Conservation (phyloP, 2,113 vertebrate species). For the Serilophus lunatus region DNA sequence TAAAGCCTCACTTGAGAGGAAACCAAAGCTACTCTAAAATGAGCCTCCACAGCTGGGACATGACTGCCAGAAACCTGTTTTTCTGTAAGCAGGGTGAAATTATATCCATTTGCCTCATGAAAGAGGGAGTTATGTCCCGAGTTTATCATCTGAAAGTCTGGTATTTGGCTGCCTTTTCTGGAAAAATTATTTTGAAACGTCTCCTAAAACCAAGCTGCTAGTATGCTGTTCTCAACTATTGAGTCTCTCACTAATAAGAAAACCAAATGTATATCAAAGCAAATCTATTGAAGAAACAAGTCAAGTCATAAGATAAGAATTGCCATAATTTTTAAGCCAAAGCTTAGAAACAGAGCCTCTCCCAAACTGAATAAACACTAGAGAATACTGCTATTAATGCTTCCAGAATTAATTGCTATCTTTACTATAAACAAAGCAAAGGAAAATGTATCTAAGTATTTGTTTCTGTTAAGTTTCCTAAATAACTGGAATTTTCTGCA, state of each 20-base stretch:
- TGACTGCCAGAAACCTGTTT: fast-evolving
- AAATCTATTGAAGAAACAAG: background rate
- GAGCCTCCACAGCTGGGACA: background rate
- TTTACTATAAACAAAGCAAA: background rate
- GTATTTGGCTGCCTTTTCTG: background rate
- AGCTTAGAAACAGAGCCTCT: background rate
- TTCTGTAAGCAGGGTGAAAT: background rate
- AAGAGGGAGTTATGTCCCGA: fast-evolving
- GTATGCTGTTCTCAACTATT: background rate
- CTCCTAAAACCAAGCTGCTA: background rate
- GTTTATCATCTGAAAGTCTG: background rate
- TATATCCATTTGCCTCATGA: background rate
- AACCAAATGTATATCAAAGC: background rate
- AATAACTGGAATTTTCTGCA: background rate
- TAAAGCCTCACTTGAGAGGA: background rate
- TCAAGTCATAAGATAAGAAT: background rate
- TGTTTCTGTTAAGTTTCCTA: background rate
- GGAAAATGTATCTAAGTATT: background rate
- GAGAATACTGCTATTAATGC: background rate
- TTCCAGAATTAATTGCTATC: background rate
- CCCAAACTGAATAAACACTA: background rate
- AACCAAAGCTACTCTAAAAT: background rate
- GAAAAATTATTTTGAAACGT: background rate
- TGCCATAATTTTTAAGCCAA: background rate
- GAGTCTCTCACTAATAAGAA: background rate